Percentiles rank a stretch among this genome's conserved stretches.
Evolutionary conservation across 2,888 invertebrate genomes (phyloP).

Genomic region (Lithodes maja): DNA sequence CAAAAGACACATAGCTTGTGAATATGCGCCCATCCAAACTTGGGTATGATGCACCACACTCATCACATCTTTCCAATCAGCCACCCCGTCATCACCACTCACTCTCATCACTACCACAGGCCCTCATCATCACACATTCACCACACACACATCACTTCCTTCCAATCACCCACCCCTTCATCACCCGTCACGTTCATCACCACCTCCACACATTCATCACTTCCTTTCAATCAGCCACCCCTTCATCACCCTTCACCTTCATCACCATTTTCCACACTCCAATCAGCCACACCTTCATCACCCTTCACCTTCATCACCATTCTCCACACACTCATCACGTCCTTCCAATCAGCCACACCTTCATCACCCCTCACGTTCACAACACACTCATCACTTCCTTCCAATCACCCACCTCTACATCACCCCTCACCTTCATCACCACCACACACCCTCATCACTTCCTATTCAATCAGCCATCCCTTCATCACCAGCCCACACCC

Average conservation of each 20-base stretch:
- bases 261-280: background rate
- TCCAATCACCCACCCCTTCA: background rate
- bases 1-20: no score
- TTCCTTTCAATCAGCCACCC: background rate
- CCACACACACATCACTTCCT: background rate
- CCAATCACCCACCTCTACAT: background rate
- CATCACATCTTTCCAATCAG: background rate
- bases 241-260: background rate
- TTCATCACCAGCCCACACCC: background rate
- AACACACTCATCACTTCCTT: background rate
- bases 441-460: background rate
- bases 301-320: background rate
- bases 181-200: background rate
- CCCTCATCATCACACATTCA: background rate
- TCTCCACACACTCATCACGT: background rate
- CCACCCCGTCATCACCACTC: background rate
- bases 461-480: background rate
- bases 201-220: background rate
- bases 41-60: background rate
- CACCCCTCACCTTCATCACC: background rate
- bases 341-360: background rate
- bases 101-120: no score
- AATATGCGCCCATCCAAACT: no score
- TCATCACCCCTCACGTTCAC: background rate
- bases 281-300: background rate